Conservation (phyloP, 2,797 vertebrate species). For the Lacerta bilineata region DNA sequence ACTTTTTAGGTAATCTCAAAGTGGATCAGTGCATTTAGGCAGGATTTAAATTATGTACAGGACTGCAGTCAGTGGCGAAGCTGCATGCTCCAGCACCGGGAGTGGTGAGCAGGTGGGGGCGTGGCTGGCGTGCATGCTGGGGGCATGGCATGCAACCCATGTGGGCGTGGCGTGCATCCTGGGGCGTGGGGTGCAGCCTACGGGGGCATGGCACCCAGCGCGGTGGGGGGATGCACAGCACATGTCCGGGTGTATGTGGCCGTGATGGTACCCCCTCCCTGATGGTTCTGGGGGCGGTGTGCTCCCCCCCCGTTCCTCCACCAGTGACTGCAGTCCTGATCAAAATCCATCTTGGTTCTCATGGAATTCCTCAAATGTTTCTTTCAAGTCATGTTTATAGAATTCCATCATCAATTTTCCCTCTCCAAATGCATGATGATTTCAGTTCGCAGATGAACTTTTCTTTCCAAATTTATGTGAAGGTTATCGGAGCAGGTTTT, state of each 20-base stretch:
- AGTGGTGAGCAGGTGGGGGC: no score
- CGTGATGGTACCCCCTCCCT: no score
- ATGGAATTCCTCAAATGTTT: neutral
- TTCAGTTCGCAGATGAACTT: neutral
- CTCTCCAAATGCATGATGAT: neutral
- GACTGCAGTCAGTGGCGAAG: no score
- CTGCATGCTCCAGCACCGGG: no score
- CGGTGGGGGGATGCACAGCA: rapidly evolving
- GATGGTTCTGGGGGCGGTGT: rapidly evolving
- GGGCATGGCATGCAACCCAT: rapidly evolving
- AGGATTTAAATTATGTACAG: neutral
- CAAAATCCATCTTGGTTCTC: neutral
- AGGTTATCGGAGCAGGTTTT: neutral
- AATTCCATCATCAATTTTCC: neutral
- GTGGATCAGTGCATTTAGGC: neutral
- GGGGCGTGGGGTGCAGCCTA: rapidly evolving
- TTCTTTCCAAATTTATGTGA: neutral
- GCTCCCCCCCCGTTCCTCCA: no score
- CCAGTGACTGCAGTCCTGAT: no score
- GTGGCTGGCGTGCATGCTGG: rapidly evolving
- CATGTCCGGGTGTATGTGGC: no score
- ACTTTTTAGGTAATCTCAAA: neutral
- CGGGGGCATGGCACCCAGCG: rapidly evolving
- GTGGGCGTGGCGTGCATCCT: no score
- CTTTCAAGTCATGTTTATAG: neutral